Evolutionary conservation across 2,113 vertebrate species (phyloP).

Genomic region (Gallinago media): DNA sequence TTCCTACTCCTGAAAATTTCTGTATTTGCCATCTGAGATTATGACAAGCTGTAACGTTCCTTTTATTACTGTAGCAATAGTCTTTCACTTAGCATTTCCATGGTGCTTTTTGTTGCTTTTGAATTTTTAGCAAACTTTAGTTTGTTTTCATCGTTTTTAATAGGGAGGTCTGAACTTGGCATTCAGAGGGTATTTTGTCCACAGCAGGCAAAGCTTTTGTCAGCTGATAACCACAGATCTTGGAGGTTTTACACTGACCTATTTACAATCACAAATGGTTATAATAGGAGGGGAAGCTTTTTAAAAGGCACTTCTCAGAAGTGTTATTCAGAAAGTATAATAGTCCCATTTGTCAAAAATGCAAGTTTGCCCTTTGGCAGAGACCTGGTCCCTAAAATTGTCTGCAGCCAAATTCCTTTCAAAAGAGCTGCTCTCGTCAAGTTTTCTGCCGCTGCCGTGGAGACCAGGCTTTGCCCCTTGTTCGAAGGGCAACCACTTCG

Average conservation of each 20-base stretch:
- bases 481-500: background rate
- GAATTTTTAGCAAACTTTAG: background rate
- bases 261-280: slow-evolving; percentile 1
- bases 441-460: background rate
- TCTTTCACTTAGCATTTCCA: background rate
- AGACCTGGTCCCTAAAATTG: background rate
- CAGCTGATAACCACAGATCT: background rate
- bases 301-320: background rate
- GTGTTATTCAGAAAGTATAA: background rate
- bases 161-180: background rate
- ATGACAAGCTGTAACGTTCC: background rate
- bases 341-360: background rate
- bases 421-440: background rate
- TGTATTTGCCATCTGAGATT: background rate
- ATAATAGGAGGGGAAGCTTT: background rate
- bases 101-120: background rate
- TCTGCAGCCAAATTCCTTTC: background rate
- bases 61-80: no score
- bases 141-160: background rate
- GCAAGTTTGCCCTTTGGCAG: background rate
- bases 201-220: background rate
- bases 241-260: background rate
- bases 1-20: background rate
- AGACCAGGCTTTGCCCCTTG: background rate
- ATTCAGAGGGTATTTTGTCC: background rate